These are phyloP conservation scores for Andrena bucephala DNA, from an alignment of 2,888 invertebrate genomes.

Conservation along the genomic window DNA sequence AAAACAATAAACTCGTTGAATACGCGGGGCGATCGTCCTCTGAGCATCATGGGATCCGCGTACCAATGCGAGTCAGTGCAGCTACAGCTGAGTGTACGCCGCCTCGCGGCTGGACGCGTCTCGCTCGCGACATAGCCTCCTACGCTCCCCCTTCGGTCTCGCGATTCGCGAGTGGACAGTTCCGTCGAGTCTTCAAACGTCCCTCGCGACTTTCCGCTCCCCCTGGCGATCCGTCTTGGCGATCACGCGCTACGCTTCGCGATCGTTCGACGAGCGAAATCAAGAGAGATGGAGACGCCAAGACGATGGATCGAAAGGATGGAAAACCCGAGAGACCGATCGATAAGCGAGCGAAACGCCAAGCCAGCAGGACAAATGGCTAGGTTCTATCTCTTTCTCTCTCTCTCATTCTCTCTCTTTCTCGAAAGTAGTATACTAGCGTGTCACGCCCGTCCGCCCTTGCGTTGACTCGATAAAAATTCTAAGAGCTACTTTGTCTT, in stretches of 20 bases:
- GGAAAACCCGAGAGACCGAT: constrained; percentile 29
- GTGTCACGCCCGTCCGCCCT: constrained; percentile 66
- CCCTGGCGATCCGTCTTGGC: constrained; percentile 12
- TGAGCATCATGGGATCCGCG: background rate
- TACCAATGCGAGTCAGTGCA: background rate
- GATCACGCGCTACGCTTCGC: background rate
- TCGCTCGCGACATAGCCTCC: constrained; percentile 1
- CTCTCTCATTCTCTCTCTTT: background rate
- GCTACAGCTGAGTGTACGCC: constrained; percentile 23
- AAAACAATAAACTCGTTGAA: background rate
- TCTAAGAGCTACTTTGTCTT: constrained; percentile 71
- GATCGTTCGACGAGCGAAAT: background rate
- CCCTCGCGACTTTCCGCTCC: background rate
- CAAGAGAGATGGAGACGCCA: constrained; percentile 9
- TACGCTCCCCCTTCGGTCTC: background rate
- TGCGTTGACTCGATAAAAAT: constrained; percentile 70
- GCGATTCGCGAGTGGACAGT: background rate
- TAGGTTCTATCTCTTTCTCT: constrained; percentile 22
- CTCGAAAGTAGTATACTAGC: constrained; percentile 58
- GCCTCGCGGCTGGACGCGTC: constrained; percentile 18
- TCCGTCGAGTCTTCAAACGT: background rate
- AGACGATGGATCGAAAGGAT: constrained; percentile 33
- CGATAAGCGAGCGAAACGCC: constrained; percentile 42
- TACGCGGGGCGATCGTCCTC: background rate
- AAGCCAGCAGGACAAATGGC: constrained; percentile 42